These are phyloP conservation scores for Myrmecophaga tridactyla DNA, from an alignment of 2,113 vertebrate genomes.

Conservation along the genomic window DNA sequence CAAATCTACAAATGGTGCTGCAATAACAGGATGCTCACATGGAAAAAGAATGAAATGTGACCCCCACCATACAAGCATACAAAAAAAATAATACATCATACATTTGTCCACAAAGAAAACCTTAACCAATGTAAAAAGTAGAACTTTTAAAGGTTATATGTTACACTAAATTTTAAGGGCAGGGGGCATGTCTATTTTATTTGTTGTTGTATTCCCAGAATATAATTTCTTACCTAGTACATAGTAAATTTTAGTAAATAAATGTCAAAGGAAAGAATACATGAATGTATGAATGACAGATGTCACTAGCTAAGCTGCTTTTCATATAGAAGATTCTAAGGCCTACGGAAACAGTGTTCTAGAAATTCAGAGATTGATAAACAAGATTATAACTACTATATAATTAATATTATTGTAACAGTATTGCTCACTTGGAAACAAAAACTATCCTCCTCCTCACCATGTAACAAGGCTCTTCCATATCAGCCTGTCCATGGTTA, in stretches of 20 bases:
- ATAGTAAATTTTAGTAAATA: not conserved
- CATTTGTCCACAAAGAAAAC: slow-evolving; percentile 19
- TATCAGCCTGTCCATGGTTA: not conserved
- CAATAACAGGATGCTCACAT: too few species aligned
- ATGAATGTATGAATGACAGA: not conserved
- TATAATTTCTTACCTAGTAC: not conserved
- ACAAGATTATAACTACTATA: not conserved
- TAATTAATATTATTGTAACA: not conserved
- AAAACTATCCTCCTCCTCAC: not conserved
- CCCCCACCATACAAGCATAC: too few species aligned
- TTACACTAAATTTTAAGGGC: not conserved
- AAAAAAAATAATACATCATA: too few species aligned
- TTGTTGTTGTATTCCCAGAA: not conserved
- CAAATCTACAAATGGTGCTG: too few species aligned
- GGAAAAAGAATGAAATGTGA: too few species aligned
- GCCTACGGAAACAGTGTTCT: not conserved
- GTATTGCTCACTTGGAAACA: not conserved
- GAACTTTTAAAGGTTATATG: not conserved
- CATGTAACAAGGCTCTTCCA: not conserved
- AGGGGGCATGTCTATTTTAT: not conserved
- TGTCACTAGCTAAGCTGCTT: not conserved
- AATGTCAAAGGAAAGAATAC: not conserved
- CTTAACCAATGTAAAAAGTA: not conserved
- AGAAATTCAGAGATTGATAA: not conserved
- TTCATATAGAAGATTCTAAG: not conserved